Conservation (phyloP, 2,797 vertebrate species). For the Champsocephalus esox region DNA sequence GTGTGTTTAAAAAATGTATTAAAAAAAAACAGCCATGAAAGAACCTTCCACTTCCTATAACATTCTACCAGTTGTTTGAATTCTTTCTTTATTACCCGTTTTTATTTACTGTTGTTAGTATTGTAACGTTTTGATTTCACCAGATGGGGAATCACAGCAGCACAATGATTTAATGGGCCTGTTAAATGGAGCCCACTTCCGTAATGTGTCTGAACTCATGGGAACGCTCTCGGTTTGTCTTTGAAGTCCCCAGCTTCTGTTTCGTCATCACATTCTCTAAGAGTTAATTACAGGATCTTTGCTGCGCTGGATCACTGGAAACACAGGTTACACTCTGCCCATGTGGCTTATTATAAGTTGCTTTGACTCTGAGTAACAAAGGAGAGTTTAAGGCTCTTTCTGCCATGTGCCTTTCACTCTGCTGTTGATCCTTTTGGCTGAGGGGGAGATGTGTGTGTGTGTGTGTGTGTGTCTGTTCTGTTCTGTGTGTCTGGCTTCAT, state of each 20-base stretch:
- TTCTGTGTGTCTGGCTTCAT: neutral
- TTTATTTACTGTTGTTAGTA: constrained; percentile 64
- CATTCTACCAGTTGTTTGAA: constrained; percentile 44
- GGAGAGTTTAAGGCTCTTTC: constrained; percentile 27
- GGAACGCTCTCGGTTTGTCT: constrained; percentile 47
- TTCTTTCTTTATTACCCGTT: constrained; percentile 55
- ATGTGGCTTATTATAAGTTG: constrained; percentile 49
- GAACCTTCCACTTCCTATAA: constrained; percentile 32
- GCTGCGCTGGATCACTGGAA: constrained; percentile 54
- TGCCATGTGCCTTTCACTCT: constrained; percentile 39
- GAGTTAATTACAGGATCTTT: constrained; percentile 69
- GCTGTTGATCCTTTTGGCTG: constrained; percentile 36
- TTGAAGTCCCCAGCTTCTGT: constrained; percentile 73
- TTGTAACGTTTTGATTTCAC: constrained; percentile 64
- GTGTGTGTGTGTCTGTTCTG: constrained; percentile 18
- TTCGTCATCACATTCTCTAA: constrained; percentile 70
- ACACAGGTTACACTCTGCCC: constrained; percentile 50
- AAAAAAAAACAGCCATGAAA: constrained; percentile 42
- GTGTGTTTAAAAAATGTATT: constrained; percentile 23
- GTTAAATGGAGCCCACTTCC: constrained; percentile 63
- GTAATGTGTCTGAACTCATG: constrained; percentile 63
- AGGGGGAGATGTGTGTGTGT: constrained; percentile 32
- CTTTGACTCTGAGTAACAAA: constrained; percentile 39
- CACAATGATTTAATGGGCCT: constrained; percentile 63
- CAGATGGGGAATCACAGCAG: constrained; percentile 67